Evolutionary conservation across 2,888 invertebrate genomes (phyloP).

Genomic region (Hydrotaea diabolus): DNA sequence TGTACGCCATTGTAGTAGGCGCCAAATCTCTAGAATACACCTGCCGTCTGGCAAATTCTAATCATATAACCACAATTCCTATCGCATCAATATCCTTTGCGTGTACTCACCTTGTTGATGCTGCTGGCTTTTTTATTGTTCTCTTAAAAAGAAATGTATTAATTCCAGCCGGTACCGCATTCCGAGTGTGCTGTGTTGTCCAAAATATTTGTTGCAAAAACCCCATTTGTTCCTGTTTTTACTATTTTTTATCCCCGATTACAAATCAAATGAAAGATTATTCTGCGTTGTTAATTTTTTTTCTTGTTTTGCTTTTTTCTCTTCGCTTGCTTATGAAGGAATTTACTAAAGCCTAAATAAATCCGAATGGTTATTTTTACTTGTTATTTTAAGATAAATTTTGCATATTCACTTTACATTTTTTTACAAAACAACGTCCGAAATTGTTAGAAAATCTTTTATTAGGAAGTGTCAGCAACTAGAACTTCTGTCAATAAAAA

Average conservation of each 20-base stretch:
- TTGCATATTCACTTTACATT: constrained; percentile 37
- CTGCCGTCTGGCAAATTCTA: too few relatives aligned
- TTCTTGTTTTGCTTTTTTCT: too few relatives aligned
- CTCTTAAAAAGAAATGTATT: constrained; percentile 51
- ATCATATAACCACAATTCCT: not conserved
- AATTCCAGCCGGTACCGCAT: constrained; percentile 29
- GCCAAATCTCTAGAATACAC: constrained; percentile 52
- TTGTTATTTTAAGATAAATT: constrained; percentile 25
- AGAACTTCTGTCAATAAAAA: constrained; percentile 8
- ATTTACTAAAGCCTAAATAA: too few relatives aligned
- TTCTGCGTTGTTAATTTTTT: too few relatives aligned
- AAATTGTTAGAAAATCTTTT: constrained; percentile 40
- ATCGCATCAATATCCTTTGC: not conserved
- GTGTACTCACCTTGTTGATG: constrained; percentile 56
- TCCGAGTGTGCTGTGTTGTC: constrained; percentile 43
- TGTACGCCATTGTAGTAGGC: constrained; percentile 2
- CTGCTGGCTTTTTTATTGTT: constrained; percentile 54
- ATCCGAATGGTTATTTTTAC: not conserved
- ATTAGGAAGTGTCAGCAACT: constrained; percentile 55
- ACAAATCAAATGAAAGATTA: too few relatives aligned
- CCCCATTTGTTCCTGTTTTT: constrained; percentile 52
- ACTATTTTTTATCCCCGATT: not conserved
- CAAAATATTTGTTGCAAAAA: constrained; percentile 59
- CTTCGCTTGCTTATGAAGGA: not conserved
- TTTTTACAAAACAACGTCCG: constrained; percentile 39